phyloP scores from a whole-genome alignment of 2,888 invertebrate species.

The Clitarchus hookeri region DNA sequence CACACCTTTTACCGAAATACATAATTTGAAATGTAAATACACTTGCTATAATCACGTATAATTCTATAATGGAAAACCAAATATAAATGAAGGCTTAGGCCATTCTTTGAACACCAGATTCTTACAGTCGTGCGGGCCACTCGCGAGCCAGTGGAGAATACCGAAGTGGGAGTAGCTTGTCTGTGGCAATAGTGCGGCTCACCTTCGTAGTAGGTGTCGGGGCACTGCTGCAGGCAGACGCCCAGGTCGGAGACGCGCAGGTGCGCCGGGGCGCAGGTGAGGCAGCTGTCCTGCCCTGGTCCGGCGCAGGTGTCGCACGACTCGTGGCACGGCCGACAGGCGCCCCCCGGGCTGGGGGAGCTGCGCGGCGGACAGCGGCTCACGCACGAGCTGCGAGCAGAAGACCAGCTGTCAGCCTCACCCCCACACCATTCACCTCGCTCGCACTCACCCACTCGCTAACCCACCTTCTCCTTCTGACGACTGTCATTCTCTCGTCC shows the following conservation, averaged over 20 bases:
- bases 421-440: neutral
- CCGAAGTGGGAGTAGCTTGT: too few relatives aligned
- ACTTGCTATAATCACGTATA: too few relatives aligned
- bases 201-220: slow-evolving; percentile 88
- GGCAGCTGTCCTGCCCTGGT: slow-evolving; percentile 82
- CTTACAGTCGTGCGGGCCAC: too few relatives aligned
- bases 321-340: slow-evolving; percentile 87
- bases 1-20: too few relatives aligned
- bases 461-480: too few relatives aligned
- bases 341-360: slow-evolving; percentile 77
- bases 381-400: slow-evolving; percentile 72
- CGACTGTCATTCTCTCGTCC: too few relatives aligned
- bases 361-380: slow-evolving; percentile 84
- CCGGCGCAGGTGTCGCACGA: slow-evolving; percentile 90
- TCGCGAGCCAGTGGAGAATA: too few relatives aligned
- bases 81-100: too few relatives aligned
- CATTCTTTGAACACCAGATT: too few relatives aligned
- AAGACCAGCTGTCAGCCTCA: slow-evolving; percentile 18
- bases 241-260: slow-evolving; percentile 82
- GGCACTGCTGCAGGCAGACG: slow-evolving; percentile 85
- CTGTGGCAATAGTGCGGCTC: slow-evolving; percentile 48
- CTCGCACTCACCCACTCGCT: too few relatives aligned
- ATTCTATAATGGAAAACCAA: too few relatives aligned
- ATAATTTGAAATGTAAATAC: too few relatives aligned
- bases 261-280: slow-evolving; percentile 84